Base-by-base conservation (phyloP, 2,797 vertebrate species). In the Artibeus jamaicensis region DNA sequence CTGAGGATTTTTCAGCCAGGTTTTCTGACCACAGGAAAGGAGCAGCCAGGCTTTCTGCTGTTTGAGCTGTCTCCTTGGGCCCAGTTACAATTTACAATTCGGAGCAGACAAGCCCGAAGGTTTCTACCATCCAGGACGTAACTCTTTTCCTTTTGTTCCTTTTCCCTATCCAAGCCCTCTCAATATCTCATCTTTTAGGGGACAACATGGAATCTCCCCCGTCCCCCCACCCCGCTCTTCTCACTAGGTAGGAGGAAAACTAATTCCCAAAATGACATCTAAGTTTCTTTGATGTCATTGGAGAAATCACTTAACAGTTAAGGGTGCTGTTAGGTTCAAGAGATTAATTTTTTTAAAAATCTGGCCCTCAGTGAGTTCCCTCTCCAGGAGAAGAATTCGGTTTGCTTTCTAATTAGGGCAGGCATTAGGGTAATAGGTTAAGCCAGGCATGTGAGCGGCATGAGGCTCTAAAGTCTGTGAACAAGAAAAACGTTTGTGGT, bases 271-370 rank as follows among this genome's bases (percentile, higher is more conserved):
- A 88, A 70, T 29, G 62, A 86, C 59, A 84, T 85, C 70, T 55
- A 78, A 88, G 74, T 73, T 39, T 22, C 53, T 95, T 55, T 84
- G 76, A 94, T 73, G 57, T 94, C 76, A 48, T 44, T 85, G 86
- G 67, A 91, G 70, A 93, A 94, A 84, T 92, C 39, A 55, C 70
- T 93, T 65, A 84, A 87, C 24, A 53, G 59, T 91, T 39, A 79
- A 53, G 46, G 29, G 22, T 21, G 37, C 32, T 84, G 12, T n/a
- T 86, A 79, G 21, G 53, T 76, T 91, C 29, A 53, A 46, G 44
- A 11, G 18, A 55, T 89, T 93, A 46, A 93, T 73, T 65, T 65
- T 44, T 65, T 32, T 15, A 16, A 67, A 26, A 79, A 42, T 57
- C 57, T 62, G 16, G 16, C 65, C 44, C 34, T 89, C 34, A 6